Evolutionary conservation across 64 coral and sea anemone genomes (phyloP), one percentile per base, ranked within the genome.

Genomic region (Actinia equina): DNA sequence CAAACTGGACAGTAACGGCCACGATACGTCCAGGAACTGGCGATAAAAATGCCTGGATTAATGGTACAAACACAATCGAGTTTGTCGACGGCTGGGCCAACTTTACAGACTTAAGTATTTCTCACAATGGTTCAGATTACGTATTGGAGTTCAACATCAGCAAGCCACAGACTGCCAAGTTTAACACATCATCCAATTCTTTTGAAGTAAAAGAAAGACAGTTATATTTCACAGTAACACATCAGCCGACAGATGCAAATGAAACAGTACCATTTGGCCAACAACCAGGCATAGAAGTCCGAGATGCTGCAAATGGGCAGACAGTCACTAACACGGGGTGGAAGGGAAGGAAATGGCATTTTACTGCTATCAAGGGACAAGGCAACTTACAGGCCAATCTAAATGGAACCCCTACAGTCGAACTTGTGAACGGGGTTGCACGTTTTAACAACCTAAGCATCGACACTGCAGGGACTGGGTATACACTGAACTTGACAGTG

Each of bases 201-300:
- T 99, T 99, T 80, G 88, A 90, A n/a, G 93, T 99, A 1, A 99
- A 93, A 57, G 97, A 99, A 84, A 89, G 97, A 14, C 59, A 92
- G 8, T 26, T 99, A 63, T 93, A 93, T 74, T 95, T 87, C 30
- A 80, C 83, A 12, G 19, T 99, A 4, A 82, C 83, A 18, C 60
- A 57, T 45, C 93, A 99, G 23, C 97, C 97, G 15, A 74, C 41
- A 17, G 91, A 57, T 14, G 93, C 90, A 1, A 95, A 88, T 59
- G 93, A 99, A 89, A 95, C 93, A 26, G 87, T 92, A 27, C 83
- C 87, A 1, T 93, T 99, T 13, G 45, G 60, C 23, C 59, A 86
- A 51, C 97, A 99, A 44, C 97, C 93, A 0, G 52, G 23, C 0
- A 70, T 99, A 19, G 93, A 93, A 74, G 90, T 99, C 22, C 70